Evolutionary conservation across 2,113 vertebrate species (phyloP).

Genomic region (Gymnarchus niloticus): DNA sequence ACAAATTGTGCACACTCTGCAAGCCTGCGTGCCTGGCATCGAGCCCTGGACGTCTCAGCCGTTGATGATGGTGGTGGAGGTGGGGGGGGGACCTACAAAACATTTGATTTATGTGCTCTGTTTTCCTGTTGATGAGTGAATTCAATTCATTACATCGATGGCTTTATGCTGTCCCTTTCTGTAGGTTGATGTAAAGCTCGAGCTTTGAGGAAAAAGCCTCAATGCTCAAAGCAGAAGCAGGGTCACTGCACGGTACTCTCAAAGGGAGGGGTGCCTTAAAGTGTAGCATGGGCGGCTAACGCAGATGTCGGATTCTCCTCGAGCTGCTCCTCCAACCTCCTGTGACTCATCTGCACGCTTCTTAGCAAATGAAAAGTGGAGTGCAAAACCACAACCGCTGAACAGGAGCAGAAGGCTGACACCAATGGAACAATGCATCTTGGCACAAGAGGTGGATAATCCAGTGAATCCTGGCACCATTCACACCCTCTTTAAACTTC

Average conservation of each 20-base stretch:
- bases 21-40: constrained; percentile 6
- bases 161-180: neutral
- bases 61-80: neutral
- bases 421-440: neutral
- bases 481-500: neutral
- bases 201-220: neutral
- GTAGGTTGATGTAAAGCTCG: neutral
- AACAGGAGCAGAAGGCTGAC: neutral
- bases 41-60: neutral
- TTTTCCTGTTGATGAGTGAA: neutral
- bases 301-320: neutral
- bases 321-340: neutral
- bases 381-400: neutral
- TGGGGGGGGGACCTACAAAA: neutral
- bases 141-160: constrained; percentile 19
- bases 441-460: neutral
- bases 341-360: neutral
- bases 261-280: neutral
- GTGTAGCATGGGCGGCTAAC: neutral
- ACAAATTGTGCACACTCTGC: constrained; percentile 19
- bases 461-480: neutral
- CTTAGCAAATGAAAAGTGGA: neutral
- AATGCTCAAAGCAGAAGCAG: neutral
- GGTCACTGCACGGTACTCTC: neutral
- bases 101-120: constrained; percentile 19